Evolutionary conservation across 2,113 vertebrate species (phyloP).

Genomic region (Calyptomena viridis): DNA sequence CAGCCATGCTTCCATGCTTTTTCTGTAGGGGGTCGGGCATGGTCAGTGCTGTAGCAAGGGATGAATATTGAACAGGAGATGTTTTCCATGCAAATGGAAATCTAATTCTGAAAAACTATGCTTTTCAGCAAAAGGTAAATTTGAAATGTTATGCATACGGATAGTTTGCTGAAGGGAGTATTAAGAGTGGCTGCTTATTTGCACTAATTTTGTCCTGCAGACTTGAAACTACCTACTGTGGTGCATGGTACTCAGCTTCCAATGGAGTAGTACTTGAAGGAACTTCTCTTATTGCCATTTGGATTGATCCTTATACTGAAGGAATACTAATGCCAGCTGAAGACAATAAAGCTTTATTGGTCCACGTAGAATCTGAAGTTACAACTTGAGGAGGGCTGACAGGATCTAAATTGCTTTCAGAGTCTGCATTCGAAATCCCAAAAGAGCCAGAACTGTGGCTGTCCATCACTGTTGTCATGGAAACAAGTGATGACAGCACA

Average conservation of each 20-base stretch:
- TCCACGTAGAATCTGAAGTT: constrained; percentile 7
- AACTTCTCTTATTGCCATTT: neutral
- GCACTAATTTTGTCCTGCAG: constrained; percentile 15
- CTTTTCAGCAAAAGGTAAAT: neutral
- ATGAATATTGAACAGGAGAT: neutral
- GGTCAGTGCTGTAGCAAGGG: neutral
- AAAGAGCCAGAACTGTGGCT: neutral
- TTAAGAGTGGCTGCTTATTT: neutral
- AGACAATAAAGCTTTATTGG: neutral
- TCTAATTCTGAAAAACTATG: neutral
- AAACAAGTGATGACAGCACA: neutral
- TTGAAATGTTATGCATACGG: neutral
- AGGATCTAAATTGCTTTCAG: constrained; percentile 11
- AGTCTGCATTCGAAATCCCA: neutral
- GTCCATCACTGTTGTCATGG: neutral
- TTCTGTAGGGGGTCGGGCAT: neutral
- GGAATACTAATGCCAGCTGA: neutral
- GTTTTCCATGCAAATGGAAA: neutral
- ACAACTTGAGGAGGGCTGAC: neutral
- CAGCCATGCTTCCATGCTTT: neutral
- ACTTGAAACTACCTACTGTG: neutral
- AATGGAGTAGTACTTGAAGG: neutral
- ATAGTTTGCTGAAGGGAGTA: neutral
- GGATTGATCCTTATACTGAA: neutral
- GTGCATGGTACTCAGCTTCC: neutral